These are phyloP conservation scores for Unio delphinus DNA, from an alignment of 2,888 invertebrate species.

Conservation along the genomic window DNA sequence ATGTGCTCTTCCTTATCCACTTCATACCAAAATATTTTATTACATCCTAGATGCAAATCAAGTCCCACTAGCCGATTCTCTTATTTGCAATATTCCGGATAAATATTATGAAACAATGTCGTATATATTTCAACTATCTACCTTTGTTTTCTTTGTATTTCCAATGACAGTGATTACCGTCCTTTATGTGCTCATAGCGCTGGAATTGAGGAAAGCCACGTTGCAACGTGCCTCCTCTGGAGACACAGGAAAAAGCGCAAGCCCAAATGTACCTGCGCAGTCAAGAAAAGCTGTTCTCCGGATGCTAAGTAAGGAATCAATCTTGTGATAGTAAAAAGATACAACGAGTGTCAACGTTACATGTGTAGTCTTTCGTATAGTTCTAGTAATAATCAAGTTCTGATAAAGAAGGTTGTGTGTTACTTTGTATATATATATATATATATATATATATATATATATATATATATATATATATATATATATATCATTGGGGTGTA, in stretches of 20 bases:
- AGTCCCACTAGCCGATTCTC: constrained; percentile 47
- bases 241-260: constrained; percentile 17
- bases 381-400: not conserved
- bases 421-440: not conserved
- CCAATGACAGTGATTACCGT: constrained; percentile 82
- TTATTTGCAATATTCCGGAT: constrained; percentile 58
- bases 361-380: not conserved
- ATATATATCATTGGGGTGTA: too few species aligned
- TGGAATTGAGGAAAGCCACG: constrained; percentile 52
- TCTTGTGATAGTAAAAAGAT: not conserved
- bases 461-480: too few species aligned
- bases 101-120: constrained; percentile 49
- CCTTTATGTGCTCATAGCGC: constrained; percentile 76
- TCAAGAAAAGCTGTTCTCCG: constrained; percentile 55
- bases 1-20: constrained; percentile 76
- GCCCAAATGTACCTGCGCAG: constrained; percentile 22
- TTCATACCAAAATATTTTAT: constrained; percentile 61
- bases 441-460: too few species aligned
- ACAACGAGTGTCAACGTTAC: not conserved
- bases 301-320: constrained; percentile 57
- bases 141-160: constrained; percentile 85
- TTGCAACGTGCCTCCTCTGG: constrained; percentile 41
- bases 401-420: not conserved
- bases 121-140: constrained; percentile 82
- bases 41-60: constrained; percentile 36